phyloP scores from a whole-genome alignment of 2,113 vertebrate genomes.

The Turnix velox region DNA sequence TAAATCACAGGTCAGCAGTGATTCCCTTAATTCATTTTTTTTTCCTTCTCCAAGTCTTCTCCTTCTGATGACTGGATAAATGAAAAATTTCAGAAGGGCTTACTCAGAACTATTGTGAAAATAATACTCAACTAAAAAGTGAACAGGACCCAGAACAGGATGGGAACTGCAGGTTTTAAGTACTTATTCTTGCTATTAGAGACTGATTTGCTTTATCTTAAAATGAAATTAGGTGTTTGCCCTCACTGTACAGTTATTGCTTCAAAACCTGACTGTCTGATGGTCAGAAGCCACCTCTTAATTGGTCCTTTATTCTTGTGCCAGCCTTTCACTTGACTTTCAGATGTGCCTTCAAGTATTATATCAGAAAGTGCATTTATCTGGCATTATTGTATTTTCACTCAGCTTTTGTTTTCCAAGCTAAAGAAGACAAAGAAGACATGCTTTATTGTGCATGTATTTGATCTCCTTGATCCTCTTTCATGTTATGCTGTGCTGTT shows the following conservation, averaged over 20 bases:
- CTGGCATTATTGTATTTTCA: not conserved
- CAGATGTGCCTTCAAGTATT: not conserved
- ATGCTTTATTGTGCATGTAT: not conserved
- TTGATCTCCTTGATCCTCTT: not conserved
- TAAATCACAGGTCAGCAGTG: constrained; percentile 22
- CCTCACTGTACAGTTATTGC: not conserved
- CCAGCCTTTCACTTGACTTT: not conserved
- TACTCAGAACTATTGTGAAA: not conserved
- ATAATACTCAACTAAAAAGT: not conserved
- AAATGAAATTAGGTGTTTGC: not conserved
- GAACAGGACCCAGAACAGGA: not conserved
- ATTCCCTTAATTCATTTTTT: not conserved
- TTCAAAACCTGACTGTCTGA: not conserved
- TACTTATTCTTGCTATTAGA: not conserved
- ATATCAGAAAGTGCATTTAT: not conserved
- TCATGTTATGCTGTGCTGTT: not conserved
- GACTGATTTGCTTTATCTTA: not conserved
- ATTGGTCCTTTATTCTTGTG: not conserved
- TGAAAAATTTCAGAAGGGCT: not conserved
- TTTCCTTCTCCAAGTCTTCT: not conserved
- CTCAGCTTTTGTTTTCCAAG: not conserved
- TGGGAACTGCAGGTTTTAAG: not conserved
- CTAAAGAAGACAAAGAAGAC: not conserved
- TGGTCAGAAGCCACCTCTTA: not conserved
- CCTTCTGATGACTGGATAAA: not conserved